A percentile compares a stretch with the other conserved stretches of the same genome.
These are phyloP conservation scores for Balaeniceps rex DNA, from an alignment of 2,113 vertebrate genomes.

Conservation along the genomic window DNA sequence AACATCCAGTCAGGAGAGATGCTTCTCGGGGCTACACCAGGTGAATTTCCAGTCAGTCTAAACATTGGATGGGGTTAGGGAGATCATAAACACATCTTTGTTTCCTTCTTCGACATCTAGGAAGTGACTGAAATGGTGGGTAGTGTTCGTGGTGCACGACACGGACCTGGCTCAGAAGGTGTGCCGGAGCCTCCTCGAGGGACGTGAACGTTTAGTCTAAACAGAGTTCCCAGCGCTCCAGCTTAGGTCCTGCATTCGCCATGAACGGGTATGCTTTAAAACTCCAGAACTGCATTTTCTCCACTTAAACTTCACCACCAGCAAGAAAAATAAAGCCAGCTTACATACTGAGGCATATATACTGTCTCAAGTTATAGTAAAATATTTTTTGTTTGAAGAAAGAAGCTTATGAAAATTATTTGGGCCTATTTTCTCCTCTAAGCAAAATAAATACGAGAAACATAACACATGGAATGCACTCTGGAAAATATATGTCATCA, in stretches of 20 bases:
- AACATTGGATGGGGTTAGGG: neutral
- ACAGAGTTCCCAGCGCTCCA: neutral
- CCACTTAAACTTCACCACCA: conserved; percentile 32
- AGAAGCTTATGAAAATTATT: conserved; percentile 11
- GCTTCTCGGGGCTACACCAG: neutral
- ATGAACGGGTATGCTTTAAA: neutral
- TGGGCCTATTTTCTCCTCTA: conserved; percentile 33
- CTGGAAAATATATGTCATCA: conserved; percentile 40
- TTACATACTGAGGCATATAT: neutral
- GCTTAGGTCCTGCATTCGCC: neutral
- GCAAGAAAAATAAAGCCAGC: conserved; percentile 22
- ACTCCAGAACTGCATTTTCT: conserved; percentile 27
- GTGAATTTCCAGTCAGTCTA: neutral
- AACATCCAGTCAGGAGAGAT: neutral
- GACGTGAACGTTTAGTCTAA: neutral
- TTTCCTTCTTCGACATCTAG: neutral
- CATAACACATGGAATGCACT: conserved; percentile 68
- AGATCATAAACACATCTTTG: neutral
- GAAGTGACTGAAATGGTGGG: neutral
- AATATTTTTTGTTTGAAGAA: conserved; percentile 37
- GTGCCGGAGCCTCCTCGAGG: neutral
- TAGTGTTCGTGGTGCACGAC: fast-evolving
- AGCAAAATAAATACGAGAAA: conserved; percentile 57
- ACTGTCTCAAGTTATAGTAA: neutral
- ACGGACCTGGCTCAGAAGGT: neutral